phyloP scores from a whole-genome alignment of 2,888 invertebrate species.

The Conops quadrifasciatus region DNA sequence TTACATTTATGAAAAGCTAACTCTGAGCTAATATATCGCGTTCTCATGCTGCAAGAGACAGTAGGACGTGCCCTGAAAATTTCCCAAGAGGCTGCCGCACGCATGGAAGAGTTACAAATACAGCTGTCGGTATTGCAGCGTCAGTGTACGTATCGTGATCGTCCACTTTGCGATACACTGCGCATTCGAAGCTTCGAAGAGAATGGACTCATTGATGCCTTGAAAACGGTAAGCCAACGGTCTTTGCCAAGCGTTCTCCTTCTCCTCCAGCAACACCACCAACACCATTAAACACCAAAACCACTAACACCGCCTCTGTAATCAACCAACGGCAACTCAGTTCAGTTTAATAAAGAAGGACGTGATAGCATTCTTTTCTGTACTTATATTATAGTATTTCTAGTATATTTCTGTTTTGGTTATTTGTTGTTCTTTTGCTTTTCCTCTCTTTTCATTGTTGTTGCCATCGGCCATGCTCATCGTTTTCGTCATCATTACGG shows the following conservation, averaged over 20 bases:
- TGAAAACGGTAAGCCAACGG: conserved; percentile 62
- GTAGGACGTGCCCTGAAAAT: conserved; percentile 63
- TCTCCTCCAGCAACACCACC: neutral
- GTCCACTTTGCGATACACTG: conserved; percentile 79
- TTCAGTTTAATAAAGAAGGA: no score
- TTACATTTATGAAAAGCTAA: conserved; percentile 52
- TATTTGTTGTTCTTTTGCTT: neutral
- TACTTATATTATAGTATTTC: conserved; percentile 19
- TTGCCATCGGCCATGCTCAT: neutral
- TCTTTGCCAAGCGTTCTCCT: neutral
- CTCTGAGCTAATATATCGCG: conserved; percentile 64
- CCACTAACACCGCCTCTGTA: conserved; percentile 21
- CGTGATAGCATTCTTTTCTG: conserved; percentile 35
- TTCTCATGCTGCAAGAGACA: conserved; percentile 63
- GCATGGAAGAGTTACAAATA: conserved; percentile 65
- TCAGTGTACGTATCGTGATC: conserved; percentile 75
- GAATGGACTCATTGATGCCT: conserved; percentile 64
- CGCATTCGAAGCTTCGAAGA: conserved; percentile 75
- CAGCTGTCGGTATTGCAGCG: conserved; percentile 67
- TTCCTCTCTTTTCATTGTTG: conserved; percentile 10
- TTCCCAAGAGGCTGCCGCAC: conserved; percentile 64
- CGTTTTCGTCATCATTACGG: neutral
- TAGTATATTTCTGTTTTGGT: neutral
- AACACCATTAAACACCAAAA: neutral
- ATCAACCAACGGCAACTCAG: no score